Evolutionary conservation across 2,888 invertebrate genomes (phyloP), one percentile per base, ranked within the genome.

Genomic region (Melanchra persicariae): DNA sequence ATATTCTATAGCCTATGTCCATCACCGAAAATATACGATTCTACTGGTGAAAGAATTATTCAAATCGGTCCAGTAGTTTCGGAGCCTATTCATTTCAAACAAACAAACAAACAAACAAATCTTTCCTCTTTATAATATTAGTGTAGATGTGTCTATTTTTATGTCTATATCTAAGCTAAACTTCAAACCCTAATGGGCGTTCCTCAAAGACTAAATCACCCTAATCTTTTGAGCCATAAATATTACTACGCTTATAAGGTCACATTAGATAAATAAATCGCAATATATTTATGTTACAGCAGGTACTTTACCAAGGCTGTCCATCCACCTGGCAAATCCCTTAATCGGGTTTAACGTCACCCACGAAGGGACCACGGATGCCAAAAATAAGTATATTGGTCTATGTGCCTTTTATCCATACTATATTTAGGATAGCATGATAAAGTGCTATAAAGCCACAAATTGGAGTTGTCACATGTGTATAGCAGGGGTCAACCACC

Each of bases 321-420:
- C 37, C 58, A 74, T 67, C 49, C 66, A 67, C 34, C 54, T 62
- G 79, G 61, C 12, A 67, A 74, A 67, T 51, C 65, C 66, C 58
- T 62, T 75, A 75, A 75, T 70, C 78, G 62, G 51, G 49, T 51
- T 63, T 77, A 55, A 60, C 49, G 76, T 77, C 74, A 80, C 60
- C 58, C 60, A 58, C 64, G 72, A 49, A 77, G 74, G 77, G 58
- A 63, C 63, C 30, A 45, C 10, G 52, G n/a, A 1, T 47, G 60
- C 58, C 75, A 24, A 80, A 78, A 80, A 80, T 80, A 77, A 57
- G 34, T 7, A 24, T 43, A n/a, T 34, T 64, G 22, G 62, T 9
- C 43, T 34, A 37, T 47, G 51, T 40, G 43, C 60, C 49, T 69
- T 79, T 75, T 69, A 62, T 68, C 30, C 80, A 43, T 17, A 57